Evolutionary conservation across 2,797 vertebrate species (phyloP), one percentile per base, ranked within the genome.

Genomic region (Nothura maculosa): DNA sequence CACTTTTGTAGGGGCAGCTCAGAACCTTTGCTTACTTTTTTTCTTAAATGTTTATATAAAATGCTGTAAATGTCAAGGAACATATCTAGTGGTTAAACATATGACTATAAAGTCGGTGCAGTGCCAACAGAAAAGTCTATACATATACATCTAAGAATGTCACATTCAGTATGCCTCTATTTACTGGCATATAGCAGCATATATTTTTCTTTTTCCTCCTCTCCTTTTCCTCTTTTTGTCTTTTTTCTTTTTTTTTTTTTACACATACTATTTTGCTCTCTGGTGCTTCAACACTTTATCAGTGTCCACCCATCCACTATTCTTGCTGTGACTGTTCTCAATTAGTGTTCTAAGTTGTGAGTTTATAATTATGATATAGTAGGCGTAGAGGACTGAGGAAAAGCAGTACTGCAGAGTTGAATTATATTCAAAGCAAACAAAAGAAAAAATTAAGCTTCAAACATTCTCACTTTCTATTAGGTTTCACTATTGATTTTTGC

Each of bases 261-360:
- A 55, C 64, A 61, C 32, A 34, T 80, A 76, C 80, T 83, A 74
- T 63, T 86, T 92, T 86, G 32, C 55, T 86, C 16, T 90, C 38
- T 82, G 40, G 12, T 69, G 76, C 42, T 81, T 38, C 18, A 92
- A 81, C 58, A 43, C 20, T 52, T 47, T 87, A 68, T 78, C 9
- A 52, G 17, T 54, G 74, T 60, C 61, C 19, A 73, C 21, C 38
- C 27, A 87, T 43, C 57, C 25, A 58, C 68, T 83, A 13, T 66
- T 83, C 42, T 76, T 86, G 52, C 52, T 78, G 50, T 77, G 89
- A 74, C 14, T 81, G 40, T 78, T 89, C 92, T 95, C 94, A 85
- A 73, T 90, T 96, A 69, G 36, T 4, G 4, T n/a, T 83, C 24
- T 86, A 28, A 85, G 83, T 76, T 63, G 75, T 76, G n/a, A 27